A percentile compares a stretch with the other conserved stretches of the same genome.
Conservation (phyloP, 2,113 vertebrate genomes). For the Ochotona princeps region DNA sequence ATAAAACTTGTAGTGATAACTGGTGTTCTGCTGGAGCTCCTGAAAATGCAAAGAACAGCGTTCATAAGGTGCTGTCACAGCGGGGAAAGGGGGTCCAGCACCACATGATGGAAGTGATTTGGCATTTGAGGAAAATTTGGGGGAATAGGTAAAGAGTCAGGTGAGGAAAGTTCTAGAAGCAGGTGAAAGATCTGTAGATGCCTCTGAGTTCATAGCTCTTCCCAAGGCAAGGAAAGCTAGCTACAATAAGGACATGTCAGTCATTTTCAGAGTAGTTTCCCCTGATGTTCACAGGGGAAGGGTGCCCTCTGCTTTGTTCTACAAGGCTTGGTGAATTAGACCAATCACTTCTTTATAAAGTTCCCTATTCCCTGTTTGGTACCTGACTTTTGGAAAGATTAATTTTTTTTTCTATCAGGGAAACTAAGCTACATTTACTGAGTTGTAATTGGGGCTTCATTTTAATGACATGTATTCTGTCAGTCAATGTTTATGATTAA, state of each 20-base stretch:
- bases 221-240: background rate
- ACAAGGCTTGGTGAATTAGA: background rate
- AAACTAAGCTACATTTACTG: constrained; percentile 23
- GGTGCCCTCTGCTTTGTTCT: background rate
- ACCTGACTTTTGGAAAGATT: background rate
- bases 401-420: background rate
- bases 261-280: background rate
- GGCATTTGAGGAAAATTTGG: background rate
- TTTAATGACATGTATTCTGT: background rate
- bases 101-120: background rate
- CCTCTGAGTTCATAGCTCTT: background rate
- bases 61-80: background rate
- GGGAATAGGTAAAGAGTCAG: background rate
- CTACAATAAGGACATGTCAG: background rate
- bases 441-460: background rate
- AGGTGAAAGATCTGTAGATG: background rate
- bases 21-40: background rate
- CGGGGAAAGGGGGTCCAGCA: background rate
- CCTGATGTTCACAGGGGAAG: background rate
- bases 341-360: background rate
- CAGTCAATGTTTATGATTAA: constrained; percentile 13
- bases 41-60: background rate
- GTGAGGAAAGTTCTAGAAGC: background rate
- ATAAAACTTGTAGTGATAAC: background rate
- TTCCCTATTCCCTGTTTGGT: background rate